These are phyloP conservation scores for Fukomys damarensis DNA, from an alignment of 2,113 vertebrate species.

Conservation along the genomic window DNA sequence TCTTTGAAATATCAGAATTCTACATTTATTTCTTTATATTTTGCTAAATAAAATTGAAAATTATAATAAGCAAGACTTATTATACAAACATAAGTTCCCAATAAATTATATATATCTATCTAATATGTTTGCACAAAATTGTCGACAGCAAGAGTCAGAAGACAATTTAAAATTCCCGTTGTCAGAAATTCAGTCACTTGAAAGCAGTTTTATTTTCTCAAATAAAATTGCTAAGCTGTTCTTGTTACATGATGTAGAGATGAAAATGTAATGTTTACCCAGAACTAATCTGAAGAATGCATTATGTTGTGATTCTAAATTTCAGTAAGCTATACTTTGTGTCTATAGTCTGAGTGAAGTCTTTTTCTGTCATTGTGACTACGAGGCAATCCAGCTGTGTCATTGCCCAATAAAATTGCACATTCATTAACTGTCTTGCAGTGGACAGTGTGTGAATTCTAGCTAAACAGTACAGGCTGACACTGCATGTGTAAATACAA, in stretches of 20 bases:
- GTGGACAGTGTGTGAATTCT: not conserved
- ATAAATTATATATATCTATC: rapidly evolving
- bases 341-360: not conserved
- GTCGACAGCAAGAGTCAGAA: not conserved
- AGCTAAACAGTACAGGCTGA: not conserved
- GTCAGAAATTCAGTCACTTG: conserved; percentile 29
- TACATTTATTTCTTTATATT: not conserved
- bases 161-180: conserved; percentile 53
- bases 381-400: not conserved
- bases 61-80: conserved; percentile 40
- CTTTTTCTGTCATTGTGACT: not conserved
- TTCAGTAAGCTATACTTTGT: not conserved
- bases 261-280: not conserved
- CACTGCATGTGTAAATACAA: not conserved
- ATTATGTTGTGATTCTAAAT: not conserved
- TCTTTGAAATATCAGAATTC: not conserved
- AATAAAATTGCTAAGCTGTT: not conserved
- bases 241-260: conserved; percentile 21
- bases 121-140: not conserved
- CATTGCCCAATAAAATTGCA: not conserved
- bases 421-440: not conserved
- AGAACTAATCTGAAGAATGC: not conserved
- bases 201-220: conserved; percentile 56
- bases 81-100: not conserved
- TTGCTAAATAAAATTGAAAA: rapidly evolving